Evolutionary conservation across 2,113 vertebrate species (phyloP), one percentile per base, ranked within the genome.

Genomic region (Coracopsis vasa): DNA sequence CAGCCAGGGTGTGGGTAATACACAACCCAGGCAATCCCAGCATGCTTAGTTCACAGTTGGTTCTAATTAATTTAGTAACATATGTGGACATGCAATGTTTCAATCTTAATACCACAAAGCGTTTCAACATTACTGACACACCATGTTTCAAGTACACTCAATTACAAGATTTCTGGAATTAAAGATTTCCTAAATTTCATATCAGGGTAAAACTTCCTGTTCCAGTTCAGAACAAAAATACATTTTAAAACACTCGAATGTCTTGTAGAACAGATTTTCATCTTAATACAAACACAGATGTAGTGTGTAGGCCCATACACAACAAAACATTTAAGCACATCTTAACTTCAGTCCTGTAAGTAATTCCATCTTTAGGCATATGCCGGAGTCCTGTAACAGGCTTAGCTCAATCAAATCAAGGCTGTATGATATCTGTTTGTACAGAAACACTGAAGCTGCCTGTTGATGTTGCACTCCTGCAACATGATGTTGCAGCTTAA

Each of bases 241-340:
- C 61, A 87, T 95, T 92, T 83, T 72, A 14, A 92, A 92, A 89
- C 25, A 65, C 51, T 37, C 7, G 1, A 91, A 77, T 19, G 67
- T 83, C 96, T 94, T 80, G 88, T 73, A 60, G 95, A 95, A 94
- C 89, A 95, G 91, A 74, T 95, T 96, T 95, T 91, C 70, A 58
- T 91, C 48, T 41, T 93, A 85, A 95, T 94, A 95, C 85, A 96
- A 95, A 95, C 95, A 96, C 93, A 96, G 94, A 96, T 95, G 95
- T 69, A 95, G n/a, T 10, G 6, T 75, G 78, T 85, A 91, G 93
- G 74, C 78, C 58, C 70, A 90, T 64, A n/a, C 65, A 78, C 65
- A 92, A 86, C 92, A 97, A 85, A 95, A 83, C 14, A 48, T 80
- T 94, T 50, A 13, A 71, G 77, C 39, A 84, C 48, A 56, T 95